Evolutionary conservation across 2,888 invertebrate genomes (phyloP).

Genomic region (Tipula vernalis): DNA sequence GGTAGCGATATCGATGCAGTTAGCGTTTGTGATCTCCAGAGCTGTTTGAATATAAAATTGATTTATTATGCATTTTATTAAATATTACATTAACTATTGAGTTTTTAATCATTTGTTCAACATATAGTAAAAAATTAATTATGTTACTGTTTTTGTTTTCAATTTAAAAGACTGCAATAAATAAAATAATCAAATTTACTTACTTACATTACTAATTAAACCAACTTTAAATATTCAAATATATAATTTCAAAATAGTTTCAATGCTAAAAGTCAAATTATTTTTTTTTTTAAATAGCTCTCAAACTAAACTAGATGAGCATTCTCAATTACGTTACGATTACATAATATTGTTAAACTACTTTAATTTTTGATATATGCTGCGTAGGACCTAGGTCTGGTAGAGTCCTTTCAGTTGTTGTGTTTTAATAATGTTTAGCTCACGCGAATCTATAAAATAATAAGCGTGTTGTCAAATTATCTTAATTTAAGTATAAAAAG

Average conservation of each 20-base stretch:
- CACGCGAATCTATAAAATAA: not conserved
- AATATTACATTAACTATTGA: no score
- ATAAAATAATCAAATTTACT: not conserved
- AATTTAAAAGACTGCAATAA: not conserved
- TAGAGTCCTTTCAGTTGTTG: not conserved
- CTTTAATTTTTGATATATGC: not conserved
- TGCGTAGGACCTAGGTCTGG: not conserved
- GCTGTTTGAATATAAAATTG: not conserved
- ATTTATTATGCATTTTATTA: not conserved
- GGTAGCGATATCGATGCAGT: conserved; percentile 36
- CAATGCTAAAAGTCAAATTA: not conserved
- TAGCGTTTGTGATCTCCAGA: conserved; percentile 28
- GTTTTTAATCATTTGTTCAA: not conserved
- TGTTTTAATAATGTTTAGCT: not conserved
- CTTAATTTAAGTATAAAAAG: not conserved
- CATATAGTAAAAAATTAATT: not conserved
- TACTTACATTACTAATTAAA: not conserved
- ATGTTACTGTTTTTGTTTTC: not conserved
- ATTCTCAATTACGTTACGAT: not conserved
- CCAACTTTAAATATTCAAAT: not conserved
- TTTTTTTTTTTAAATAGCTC: not conserved
- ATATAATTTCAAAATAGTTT: not conserved
- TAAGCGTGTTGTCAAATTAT: not conserved
- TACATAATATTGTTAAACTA: not conserved
- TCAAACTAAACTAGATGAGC: not conserved